These are phyloP conservation scores for Cataglyphis rosenhaueri DNA, from an alignment of 2,888 invertebrate species.

Conservation along the genomic window DNA sequence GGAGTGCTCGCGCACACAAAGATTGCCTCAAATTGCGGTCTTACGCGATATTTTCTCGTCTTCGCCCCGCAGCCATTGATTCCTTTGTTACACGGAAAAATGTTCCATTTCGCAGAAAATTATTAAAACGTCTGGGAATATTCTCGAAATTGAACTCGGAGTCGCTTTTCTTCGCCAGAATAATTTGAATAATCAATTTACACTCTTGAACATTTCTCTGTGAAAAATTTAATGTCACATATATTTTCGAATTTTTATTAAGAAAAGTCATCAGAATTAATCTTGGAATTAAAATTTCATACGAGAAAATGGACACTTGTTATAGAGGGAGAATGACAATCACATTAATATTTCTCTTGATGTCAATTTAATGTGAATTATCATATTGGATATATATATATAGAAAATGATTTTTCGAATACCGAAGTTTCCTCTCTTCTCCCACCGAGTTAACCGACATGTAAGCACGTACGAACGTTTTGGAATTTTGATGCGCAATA, in stretches of 20 bases:
- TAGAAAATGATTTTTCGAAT: background rate
- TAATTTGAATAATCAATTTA: constrained; percentile 22
- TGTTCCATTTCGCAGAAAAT: constrained; percentile 11
- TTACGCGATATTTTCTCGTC: constrained; percentile 29
- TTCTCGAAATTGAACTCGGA: background rate
- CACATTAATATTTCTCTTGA: background rate
- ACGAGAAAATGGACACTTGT: background rate
- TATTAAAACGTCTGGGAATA: background rate
- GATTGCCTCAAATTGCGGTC: constrained; percentile 38
- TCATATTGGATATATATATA: background rate
- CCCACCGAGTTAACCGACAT: background rate
- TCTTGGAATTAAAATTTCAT: constrained; percentile 10
- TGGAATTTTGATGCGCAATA: background rate
- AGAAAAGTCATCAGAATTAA: background rate
- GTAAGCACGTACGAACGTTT: constrained; percentile 12
- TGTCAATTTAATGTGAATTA: background rate
- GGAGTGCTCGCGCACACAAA: constrained; percentile 20
- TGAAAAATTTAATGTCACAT: background rate
- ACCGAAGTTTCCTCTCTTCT: background rate
- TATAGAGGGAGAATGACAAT: background rate
- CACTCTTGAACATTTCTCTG: background rate
- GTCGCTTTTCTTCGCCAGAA: background rate
- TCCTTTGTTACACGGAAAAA: background rate
- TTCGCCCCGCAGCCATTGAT: background rate
- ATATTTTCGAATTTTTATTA: background rate